Conservation (phyloP, 2,888 invertebrate species). For the Melinaea marsaeus region DNA sequence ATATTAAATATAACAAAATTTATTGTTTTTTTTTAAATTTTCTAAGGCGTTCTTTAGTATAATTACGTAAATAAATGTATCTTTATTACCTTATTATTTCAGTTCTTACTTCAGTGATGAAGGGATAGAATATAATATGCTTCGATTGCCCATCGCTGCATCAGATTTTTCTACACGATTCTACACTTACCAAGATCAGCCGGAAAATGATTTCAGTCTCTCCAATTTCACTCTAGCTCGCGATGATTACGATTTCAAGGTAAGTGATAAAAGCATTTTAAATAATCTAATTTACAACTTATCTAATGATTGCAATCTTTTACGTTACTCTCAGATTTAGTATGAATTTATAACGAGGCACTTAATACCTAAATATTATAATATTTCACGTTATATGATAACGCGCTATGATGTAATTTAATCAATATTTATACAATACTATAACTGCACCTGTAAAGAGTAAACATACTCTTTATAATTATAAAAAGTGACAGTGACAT, state of each 20-base stretch:
- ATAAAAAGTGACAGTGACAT: too few species aligned
- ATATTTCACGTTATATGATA: too few species aligned
- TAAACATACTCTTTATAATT: too few species aligned
- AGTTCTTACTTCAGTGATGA: conserved; percentile 43
- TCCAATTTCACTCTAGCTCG: not conserved
- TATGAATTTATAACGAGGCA: too few species aligned
- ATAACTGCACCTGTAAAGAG: too few species aligned
- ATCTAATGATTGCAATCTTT: too few species aligned
- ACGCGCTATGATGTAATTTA: too few species aligned
- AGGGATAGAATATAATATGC: conserved; percentile 66
- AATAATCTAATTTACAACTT: too few species aligned
- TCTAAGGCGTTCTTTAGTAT: too few species aligned
- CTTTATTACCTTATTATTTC: not conserved
- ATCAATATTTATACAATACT: too few species aligned
- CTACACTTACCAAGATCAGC: not conserved
- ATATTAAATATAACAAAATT: not conserved
- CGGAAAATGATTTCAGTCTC: not conserved
- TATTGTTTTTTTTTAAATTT: not conserved
- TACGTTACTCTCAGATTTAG: too few species aligned
- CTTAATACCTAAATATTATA: too few species aligned
- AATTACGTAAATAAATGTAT: not conserved
- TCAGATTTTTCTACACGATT: not conserved
- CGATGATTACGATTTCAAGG: not conserved
- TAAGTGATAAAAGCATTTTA: not conserved
- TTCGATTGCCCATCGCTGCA: not conserved